These are phyloP conservation scores for Desmophyllum pertusum DNA, from an alignment of 92 coral and sea anemone genomes.

Conservation along the genomic window DNA sequence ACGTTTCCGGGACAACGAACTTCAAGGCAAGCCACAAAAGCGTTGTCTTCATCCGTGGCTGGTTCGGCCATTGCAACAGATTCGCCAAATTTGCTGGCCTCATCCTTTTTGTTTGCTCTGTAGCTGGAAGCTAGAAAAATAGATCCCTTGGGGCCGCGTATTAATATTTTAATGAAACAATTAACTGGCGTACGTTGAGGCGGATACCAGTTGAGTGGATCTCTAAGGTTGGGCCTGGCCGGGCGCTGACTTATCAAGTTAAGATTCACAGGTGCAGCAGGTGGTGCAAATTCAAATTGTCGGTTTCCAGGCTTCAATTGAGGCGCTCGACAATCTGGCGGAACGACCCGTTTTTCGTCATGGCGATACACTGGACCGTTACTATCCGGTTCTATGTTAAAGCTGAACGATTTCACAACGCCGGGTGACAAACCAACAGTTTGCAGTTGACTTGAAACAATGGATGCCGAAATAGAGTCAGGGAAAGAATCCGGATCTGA, in stretches of 20 bases:
- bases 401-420: background rate
- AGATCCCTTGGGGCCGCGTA: background rate
- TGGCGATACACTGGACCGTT: conserved; percentile 15
- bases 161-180: conserved; percentile 13
- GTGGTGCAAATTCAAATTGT: conserved; percentile 3
- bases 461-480: background rate
- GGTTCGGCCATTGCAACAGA: conserved; percentile 9
- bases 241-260: background rate
- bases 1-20: conserved; percentile 18
- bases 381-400: background rate
- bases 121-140: conserved; percentile 3
- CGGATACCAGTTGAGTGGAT: conserved; percentile 1
- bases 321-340: conserved; percentile 6
- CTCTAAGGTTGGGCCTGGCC: background rate
- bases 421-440: background rate
- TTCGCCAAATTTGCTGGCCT: conserved; percentile 3
- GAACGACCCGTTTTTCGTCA: background rate
- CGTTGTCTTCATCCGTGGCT: background rate
- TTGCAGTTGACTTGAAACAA: background rate
- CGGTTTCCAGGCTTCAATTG: no score
- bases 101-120: background rate
- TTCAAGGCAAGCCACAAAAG: background rate
- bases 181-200: no score
- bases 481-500: background rate
- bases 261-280: background rate